Evolutionary conservation across 2,797 vertebrate genomes (phyloP).

Genomic region (Pseudopleuronectes americanus): DNA sequence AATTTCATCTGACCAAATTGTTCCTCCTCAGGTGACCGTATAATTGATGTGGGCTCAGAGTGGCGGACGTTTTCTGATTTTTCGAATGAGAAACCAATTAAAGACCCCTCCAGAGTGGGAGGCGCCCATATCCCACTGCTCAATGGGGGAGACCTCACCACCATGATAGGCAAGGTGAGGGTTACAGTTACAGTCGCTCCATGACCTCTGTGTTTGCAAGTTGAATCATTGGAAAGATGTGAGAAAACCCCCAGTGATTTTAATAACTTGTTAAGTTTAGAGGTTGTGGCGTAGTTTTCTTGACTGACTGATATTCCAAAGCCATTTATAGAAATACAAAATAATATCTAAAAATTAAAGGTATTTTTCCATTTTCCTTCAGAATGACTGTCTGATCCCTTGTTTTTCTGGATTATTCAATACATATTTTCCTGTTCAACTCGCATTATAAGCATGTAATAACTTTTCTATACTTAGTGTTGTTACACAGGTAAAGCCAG

Average conservation of each 20-base stretch:
- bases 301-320: too few relatives aligned
- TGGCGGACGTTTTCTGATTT: conserved; percentile 99
- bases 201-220: background rate
- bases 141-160: conserved; percentile 95
- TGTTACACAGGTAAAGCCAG: too few relatives aligned
- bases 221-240: too few relatives aligned
- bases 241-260: background rate
- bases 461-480: too few relatives aligned
- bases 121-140: conserved; percentile 97
- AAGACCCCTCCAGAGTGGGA: conserved; percentile 98
- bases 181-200: background rate
- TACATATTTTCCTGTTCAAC: too few relatives aligned
- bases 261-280: background rate
- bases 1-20: accelerated
- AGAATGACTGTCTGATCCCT: too few relatives aligned
- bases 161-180: conserved; percentile 98
- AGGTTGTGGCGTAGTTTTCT: too few relatives aligned
- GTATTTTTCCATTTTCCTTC: too few relatives aligned
- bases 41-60: conserved; percentile 98
- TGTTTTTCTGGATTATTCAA: too few relatives aligned
- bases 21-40: conserved; percentile 89
- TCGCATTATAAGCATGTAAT: too few relatives aligned
- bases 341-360: too few relatives aligned
- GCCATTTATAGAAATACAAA: too few relatives aligned
- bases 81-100: conserved; percentile 98